Evolutionary conservation across 2,888 invertebrate genomes (phyloP).

Genomic region (Palloptera scutellata): DNA sequence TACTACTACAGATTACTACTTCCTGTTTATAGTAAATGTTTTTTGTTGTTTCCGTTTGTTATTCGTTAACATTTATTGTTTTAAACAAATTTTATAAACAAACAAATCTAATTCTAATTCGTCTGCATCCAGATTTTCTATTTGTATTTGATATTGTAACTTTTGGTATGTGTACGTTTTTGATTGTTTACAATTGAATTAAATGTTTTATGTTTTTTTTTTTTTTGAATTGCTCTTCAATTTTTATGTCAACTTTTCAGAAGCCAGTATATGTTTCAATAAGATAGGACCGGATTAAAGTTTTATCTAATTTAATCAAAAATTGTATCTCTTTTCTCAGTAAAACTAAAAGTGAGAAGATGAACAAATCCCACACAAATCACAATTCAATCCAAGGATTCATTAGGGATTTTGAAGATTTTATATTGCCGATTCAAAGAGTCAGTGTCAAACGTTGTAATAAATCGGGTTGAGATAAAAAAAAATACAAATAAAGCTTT

Average conservation of each 20-base stretch:
- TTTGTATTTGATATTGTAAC: slow-evolving; percentile 10
- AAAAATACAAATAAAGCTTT: background rate
- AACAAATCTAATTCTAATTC: background rate
- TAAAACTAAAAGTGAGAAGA: too few relatives aligned
- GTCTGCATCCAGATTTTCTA: slow-evolving; percentile 4
- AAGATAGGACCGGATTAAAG: too few relatives aligned
- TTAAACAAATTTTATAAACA: slow-evolving; percentile 8
- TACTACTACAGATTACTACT: background rate
- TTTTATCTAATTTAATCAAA: too few relatives aligned
- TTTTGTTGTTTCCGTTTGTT: slow-evolving; percentile 36
- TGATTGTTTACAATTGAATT: slow-evolving; percentile 32
- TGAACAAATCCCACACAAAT: too few relatives aligned
- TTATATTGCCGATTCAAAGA: too few relatives aligned
- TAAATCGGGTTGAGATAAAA: background rate
- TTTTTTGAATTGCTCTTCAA: slow-evolving; percentile 3
- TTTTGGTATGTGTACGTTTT: slow-evolving; percentile 14
- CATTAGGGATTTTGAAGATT: too few relatives aligned
- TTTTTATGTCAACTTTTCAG: too few relatives aligned
- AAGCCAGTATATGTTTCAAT: too few relatives aligned
- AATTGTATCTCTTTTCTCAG: too few relatives aligned
- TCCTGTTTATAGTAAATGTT: slow-evolving; percentile 26
- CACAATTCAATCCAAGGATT: too few relatives aligned
- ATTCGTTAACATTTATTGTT: slow-evolving; percentile 33
- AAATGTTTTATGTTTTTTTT: slow-evolving; percentile 28
- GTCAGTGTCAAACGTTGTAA: too few relatives aligned